Evolutionary conservation across 2,797 vertebrate genomes (phyloP).

Genomic region (Liasis olivaceus): DNA sequence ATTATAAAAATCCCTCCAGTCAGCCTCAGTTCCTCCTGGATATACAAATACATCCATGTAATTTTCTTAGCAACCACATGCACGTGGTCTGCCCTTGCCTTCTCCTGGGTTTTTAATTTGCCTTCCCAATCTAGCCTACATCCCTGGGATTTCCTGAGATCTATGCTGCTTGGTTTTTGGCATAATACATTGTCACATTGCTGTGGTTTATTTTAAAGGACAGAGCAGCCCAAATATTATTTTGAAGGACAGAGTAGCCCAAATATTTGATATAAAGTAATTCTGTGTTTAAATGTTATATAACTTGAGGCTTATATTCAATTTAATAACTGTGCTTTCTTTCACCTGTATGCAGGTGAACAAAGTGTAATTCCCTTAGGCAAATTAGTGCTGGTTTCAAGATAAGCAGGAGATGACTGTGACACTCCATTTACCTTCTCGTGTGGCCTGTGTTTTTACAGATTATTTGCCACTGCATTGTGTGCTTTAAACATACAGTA

Average conservation of each 20-base stretch:
- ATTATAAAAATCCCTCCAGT: not conserved
- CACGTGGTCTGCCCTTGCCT: not conserved
- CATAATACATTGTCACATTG: not conserved
- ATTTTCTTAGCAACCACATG: not conserved
- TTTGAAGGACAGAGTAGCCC: not conserved
- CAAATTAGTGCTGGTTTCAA: no score
- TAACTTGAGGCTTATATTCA: not conserved
- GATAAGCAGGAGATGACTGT: no score
- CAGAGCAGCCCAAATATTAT: not conserved
- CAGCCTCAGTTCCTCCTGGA: not conserved
- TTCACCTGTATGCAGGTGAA: not conserved
- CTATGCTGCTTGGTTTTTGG: not conserved
- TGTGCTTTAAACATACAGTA: not conserved
- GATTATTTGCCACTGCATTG: not conserved
- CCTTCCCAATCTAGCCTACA: not conserved
- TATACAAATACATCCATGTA: not conserved
- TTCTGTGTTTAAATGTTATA: not conserved
- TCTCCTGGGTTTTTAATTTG: not conserved
- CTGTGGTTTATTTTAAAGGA: not conserved
- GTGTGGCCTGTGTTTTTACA: not conserved
- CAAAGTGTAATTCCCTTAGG: not conserved
- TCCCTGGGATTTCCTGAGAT: not conserved
- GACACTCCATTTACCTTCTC: not conserved
- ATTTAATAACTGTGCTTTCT: not conserved
- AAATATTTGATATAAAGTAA: not conserved